These are phyloP conservation scores for Silurus lanzhouensis DNA, from an alignment of 2,797 vertebrate species.

Conservation along the genomic window DNA sequence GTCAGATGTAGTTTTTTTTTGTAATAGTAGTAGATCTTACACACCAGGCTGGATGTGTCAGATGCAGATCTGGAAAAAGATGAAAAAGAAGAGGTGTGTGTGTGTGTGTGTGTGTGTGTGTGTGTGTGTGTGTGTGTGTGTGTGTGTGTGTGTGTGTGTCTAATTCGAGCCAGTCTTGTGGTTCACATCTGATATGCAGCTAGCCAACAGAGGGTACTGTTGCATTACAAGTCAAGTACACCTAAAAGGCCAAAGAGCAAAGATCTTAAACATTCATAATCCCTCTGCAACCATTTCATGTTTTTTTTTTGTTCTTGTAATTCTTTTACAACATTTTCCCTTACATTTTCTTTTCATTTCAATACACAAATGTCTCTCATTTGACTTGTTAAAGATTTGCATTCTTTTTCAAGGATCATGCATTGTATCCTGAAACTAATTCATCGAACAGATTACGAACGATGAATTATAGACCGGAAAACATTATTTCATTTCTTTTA, in stretches of 20 bases:
- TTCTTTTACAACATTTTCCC: not conserved
- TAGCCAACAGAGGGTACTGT: conserved; percentile 78
- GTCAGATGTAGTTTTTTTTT: not conserved
- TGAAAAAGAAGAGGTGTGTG: not conserved
- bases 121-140: not conserved
- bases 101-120: not conserved
- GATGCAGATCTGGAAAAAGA: not conserved
- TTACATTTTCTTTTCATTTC: not conserved
- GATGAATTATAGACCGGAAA: not conserved
- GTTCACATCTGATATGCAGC: conserved; percentile 58
- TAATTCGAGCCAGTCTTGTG: conserved; percentile 27
- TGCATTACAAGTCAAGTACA: conserved; percentile 68
- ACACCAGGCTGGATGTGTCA: not conserved
- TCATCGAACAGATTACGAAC: not conserved
- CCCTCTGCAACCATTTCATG: not conserved
- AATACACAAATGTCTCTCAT: not conserved
- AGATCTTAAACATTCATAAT: not conserved
- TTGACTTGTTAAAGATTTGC: not conserved
- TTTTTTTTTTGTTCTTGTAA: not conserved
- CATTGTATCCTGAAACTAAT: not conserved
- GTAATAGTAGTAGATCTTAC: not conserved
- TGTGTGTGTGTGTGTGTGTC: not conserved
- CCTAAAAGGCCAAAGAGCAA: conserved; percentile 10
- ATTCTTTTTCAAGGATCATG: not conserved
- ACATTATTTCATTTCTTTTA: not conserved